Percentiles rank a stretch among this genome's conserved stretches.
phyloP scores from a whole-genome alignment of 64 coral and sea anemone genomes.

The Porites lutea region DNA sequence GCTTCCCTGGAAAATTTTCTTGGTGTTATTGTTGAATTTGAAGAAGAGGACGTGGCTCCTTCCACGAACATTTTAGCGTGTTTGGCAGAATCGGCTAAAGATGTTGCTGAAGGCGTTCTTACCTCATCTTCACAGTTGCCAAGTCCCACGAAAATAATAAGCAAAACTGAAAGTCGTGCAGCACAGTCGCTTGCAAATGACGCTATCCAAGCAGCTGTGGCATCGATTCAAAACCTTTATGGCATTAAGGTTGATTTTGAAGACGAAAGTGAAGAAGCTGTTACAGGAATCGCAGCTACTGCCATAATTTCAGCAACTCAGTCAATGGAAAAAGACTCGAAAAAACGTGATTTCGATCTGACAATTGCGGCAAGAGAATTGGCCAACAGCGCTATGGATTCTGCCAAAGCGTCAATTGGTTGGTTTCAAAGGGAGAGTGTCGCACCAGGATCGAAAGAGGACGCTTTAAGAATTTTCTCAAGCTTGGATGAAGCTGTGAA shows the following conservation, averaged over 20 bases:
- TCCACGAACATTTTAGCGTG: background rate
- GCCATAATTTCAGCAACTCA: constrained; percentile 38
- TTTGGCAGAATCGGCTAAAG: background rate
- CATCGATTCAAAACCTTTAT: constrained; percentile 14
- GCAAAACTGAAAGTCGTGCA: background rate
- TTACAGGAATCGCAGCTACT: constrained; percentile 9
- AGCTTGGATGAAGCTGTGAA: constrained; percentile 46
- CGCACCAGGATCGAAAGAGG: background rate
- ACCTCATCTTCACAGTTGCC: background rate
- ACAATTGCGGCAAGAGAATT: constrained; percentile 42
- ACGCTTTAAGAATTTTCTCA: background rate
- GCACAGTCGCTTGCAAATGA: constrained; percentile 11
- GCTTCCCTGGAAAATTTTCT: constrained; percentile 19
- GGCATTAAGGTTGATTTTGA: constrained; percentile 1
- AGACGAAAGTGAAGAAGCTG: background rate
- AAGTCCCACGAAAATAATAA: background rate
- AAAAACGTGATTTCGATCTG: constrained; percentile 43
- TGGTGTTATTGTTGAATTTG: background rate
- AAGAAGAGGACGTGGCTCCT: constrained; percentile 6
- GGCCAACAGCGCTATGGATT: constrained; percentile 29
- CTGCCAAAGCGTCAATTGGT: constrained; percentile 55
- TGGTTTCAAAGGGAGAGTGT: background rate
- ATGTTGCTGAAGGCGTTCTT: background rate
- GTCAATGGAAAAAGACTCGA: constrained; percentile 36
- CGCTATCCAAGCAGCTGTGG: constrained; percentile 2